A percentile compares a stretch with the other conserved stretches of the same genome.
Evolutionary conservation across 2,888 invertebrate genomes (phyloP).

Genomic region (Drosophila anomalipes): DNA sequence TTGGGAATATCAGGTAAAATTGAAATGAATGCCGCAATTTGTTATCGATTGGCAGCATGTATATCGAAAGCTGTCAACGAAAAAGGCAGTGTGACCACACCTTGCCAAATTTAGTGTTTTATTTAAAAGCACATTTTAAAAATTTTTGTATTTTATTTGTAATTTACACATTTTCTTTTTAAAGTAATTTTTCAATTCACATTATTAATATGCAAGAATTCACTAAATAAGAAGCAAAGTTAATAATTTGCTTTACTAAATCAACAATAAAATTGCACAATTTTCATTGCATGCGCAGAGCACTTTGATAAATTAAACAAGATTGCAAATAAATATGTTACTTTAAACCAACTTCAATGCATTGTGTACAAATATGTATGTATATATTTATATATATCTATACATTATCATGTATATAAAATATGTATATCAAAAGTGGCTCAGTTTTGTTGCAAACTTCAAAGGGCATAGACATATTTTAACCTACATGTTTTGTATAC

Average conservation of each 20-base stretch:
- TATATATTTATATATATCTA: constrained; percentile 17
- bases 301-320: constrained; percentile 55
- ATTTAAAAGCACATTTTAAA: constrained; percentile 7
- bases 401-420: constrained; percentile 38
- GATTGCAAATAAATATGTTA: constrained; percentile 67
- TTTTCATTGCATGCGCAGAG: constrained; percentile 47
- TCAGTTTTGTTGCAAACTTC: constrained; percentile 46
- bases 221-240: constrained; percentile 73
- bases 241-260: constrained; percentile 59
- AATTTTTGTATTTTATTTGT: constrained; percentile 64
- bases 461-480: constrained; percentile 59
- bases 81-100: constrained; percentile 10
- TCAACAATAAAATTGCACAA: constrained; percentile 69
- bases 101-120: not conserved
- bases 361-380: constrained; percentile 16
- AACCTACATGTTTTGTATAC: constrained; percentile 65
- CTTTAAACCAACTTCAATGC: constrained; percentile 48
- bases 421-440: constrained; percentile 72
- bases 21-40: not conserved
- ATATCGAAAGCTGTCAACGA: not conserved
- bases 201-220: constrained; percentile 66
- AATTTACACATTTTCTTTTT: constrained; percentile 60
- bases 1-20: constrained; percentile 14
- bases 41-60: constrained; percentile 19
- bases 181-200: constrained; percentile 64